Conservation (phyloP, 1,140 invertebrate genomes). For the Zaprionus camerounensis region DNA sequence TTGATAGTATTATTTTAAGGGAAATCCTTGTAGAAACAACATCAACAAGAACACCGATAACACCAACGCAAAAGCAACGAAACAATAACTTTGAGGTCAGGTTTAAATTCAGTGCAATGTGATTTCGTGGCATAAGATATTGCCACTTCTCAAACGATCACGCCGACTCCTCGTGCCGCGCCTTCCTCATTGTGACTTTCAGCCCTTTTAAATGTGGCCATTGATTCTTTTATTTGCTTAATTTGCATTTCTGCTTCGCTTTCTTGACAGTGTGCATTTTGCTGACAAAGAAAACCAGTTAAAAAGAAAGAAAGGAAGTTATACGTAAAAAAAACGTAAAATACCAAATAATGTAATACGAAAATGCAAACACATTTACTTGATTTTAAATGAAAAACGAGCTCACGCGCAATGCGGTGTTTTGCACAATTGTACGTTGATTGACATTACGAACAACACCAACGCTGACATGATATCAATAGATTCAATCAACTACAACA, state of each 20-base stretch:
- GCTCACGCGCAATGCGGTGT: constrained; percentile 62
- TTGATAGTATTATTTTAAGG: constrained; percentile 83
- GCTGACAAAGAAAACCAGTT: constrained; percentile 41
- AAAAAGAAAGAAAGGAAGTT: constrained; percentile 23
- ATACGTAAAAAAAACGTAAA: constrained; percentile 43
- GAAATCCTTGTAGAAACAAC: constrained; percentile 73
- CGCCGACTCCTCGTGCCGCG: not conserved
- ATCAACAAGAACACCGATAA: constrained; percentile 64
- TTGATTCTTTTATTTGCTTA: constrained; percentile 80
- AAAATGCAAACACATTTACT: constrained; percentile 43
- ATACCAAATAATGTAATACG: constrained; percentile 13
- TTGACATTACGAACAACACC: constrained; percentile 32
- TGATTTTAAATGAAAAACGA: constrained; percentile 50
- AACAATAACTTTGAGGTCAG: constrained; percentile 10
- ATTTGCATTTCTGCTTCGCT: constrained; percentile 77
- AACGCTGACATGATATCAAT: constrained; percentile 18
- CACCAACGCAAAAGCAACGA: constrained; percentile 36
- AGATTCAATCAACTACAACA: constrained; percentile 46
- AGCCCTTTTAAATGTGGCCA: constrained; percentile 47
- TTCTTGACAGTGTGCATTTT: constrained; percentile 70
- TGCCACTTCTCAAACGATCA: not conserved
- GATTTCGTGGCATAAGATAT: not conserved
- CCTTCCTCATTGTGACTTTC: constrained; percentile 9
- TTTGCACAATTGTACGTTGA: constrained; percentile 69
- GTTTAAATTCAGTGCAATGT: constrained; percentile 2